Conservation (phyloP, 1,140 invertebrate species). For the Drosophila lacteicornis region DNA sequence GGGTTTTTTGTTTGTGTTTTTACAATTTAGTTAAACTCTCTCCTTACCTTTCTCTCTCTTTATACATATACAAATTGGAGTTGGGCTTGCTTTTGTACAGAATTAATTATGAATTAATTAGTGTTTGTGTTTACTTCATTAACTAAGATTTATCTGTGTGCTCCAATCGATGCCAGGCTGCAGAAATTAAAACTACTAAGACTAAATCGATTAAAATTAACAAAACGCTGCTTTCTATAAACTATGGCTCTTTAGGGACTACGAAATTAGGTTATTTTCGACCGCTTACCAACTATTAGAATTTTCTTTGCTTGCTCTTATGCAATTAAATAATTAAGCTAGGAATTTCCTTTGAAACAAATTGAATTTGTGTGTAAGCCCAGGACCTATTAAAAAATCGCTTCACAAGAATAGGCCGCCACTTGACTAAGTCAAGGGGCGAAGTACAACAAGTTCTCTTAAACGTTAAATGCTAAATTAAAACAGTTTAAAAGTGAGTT, state of each 20-base stretch:
- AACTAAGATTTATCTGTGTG: constrained; percentile 60
- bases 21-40: constrained; percentile 56
- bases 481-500: constrained; percentile 63
- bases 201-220: constrained; percentile 79
- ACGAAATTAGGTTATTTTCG: constrained; percentile 39
- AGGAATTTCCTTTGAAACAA: constrained; percentile 59
- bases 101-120: constrained; percentile 66
- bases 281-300: constrained; percentile 50
- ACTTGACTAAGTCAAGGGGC: constrained; percentile 65
- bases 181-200: constrained; percentile 73
- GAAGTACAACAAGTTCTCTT: constrained; percentile 63
- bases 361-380: constrained; percentile 69
- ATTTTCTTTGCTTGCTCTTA: constrained; percentile 37
- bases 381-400: constrained; percentile 23
- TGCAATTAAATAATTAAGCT: constrained; percentile 71
- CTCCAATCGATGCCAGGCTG: constrained; percentile 67
- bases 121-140: constrained; percentile 76
- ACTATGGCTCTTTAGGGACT: constrained; percentile 63
- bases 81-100: constrained; percentile 73
- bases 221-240: constrained; percentile 65
- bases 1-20: constrained; percentile 58
- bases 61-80: constrained; percentile 80
- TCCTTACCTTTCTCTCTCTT: constrained; percentile 41
- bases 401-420: constrained; percentile 37
- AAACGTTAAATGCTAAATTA: constrained; percentile 69